Conservation (phyloP, 2,888 invertebrate species). For the Limnephilus lunatus region DNA sequence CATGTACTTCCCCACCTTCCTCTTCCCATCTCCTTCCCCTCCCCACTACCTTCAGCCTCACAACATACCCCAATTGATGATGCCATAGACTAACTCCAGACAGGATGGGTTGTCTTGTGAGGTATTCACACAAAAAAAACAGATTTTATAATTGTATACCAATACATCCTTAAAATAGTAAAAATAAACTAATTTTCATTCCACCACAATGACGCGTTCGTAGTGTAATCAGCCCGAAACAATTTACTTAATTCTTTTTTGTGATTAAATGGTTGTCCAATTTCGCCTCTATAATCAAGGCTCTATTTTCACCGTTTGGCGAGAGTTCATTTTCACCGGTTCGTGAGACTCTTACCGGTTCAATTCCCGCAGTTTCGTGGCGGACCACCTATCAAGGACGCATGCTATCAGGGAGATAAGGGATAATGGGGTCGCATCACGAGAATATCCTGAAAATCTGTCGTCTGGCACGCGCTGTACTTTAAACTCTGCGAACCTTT, state of each 20-base stretch:
- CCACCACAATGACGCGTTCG: background rate
- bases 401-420: constrained; percentile 21
- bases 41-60: no score
- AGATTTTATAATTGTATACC: background rate
- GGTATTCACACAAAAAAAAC: background rate
- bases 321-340: background rate
- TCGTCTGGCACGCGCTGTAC: constrained; percentile 19
- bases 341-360: background rate
- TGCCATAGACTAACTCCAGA: no score
- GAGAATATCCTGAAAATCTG: constrained; percentile 20
- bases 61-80: no score
- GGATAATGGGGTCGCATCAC: constrained; percentile 26
- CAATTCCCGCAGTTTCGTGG: background rate
- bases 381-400: background rate
- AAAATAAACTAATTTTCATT: background rate
- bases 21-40: no score
- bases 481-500: background rate
- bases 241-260: background rate
- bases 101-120: no score
- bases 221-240: background rate
- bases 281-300: background rate
- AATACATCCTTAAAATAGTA: background rate
- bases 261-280: background rate
- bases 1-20: no score
- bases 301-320: background rate